A percentile compares a stretch with the other conserved stretches of the same genome.
These are phyloP conservation scores for Gymnothorax reevesii DNA, from an alignment of 2,797 vertebrate genomes.

Conservation along the genomic window DNA sequence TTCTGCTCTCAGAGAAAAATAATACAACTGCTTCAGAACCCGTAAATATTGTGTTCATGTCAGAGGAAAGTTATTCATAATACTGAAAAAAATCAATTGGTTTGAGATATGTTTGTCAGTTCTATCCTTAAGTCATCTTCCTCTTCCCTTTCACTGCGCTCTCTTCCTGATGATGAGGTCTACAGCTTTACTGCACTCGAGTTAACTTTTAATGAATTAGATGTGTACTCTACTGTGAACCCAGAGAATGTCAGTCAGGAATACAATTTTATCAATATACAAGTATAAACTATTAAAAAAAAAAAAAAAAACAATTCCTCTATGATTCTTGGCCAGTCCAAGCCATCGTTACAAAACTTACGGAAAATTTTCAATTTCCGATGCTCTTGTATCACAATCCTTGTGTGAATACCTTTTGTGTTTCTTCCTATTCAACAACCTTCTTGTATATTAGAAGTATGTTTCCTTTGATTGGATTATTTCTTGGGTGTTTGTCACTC, in stretches of 20 bases:
- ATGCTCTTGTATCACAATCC: too few relatives aligned
- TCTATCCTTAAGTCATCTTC: background rate
- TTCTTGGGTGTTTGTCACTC: too few relatives aligned
- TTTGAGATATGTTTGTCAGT: background rate
- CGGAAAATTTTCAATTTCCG: too few relatives aligned
- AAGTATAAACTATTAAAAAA: background rate
- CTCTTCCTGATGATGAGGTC: background rate
- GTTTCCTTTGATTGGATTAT: too few relatives aligned
- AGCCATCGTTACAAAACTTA: background rate
- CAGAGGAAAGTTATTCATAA: background rate
- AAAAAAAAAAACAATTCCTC: background rate
- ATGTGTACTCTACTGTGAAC: background rate
- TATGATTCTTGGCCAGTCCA: background rate
- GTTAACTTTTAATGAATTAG: background rate
- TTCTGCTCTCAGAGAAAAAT: background rate
- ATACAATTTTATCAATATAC: background rate
- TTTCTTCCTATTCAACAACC: too few relatives aligned
- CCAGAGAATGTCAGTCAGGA: background rate
- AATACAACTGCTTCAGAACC: background rate
- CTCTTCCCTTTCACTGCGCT: background rate
- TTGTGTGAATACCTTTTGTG: too few relatives aligned
- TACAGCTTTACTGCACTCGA: background rate
- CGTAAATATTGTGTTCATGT: background rate
- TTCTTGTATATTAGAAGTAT: too few relatives aligned
- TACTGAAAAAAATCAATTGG: background rate